Conservation (phyloP, 2,888 invertebrate genomes). For the Ichneumon xanthorius region DNA sequence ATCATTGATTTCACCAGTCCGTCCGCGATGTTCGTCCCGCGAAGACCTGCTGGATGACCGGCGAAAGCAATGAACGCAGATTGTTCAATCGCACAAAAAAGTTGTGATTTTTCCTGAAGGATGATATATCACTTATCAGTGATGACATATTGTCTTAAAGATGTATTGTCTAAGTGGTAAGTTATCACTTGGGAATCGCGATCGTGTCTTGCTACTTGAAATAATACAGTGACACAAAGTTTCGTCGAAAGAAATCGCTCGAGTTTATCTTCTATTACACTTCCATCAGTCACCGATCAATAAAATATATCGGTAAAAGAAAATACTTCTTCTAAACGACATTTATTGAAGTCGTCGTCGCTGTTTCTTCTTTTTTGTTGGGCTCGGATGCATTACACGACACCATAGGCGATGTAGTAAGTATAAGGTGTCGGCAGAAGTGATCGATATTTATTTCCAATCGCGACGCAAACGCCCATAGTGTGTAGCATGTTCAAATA, state of each 20-base stretch:
- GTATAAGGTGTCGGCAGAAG: no score
- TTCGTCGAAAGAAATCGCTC: neutral
- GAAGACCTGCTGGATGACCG: neutral
- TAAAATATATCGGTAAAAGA: neutral
- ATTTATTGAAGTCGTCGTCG: neutral
- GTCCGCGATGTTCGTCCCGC: no score
- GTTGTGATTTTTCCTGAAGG: no score
- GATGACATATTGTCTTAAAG: no score
- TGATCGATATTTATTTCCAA: no score
- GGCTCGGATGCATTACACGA: no score
- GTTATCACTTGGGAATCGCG: neutral
- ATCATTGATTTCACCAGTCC: no score
- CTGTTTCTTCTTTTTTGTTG: neutral
- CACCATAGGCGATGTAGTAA: no score
- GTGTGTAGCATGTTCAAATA: constrained; percentile 75
- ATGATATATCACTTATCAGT: no score
- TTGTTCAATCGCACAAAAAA: neutral
- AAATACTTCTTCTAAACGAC: neutral
- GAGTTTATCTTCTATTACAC: constrained; percentile 1
- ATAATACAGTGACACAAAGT: constrained; percentile 8
- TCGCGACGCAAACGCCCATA: constrained; percentile 22
- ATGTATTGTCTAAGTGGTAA: no score
- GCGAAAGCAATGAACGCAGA: neutral
- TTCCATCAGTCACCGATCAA: neutral
- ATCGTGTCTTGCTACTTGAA: neutral